A percentile compares a stretch with the other conserved stretches of the same genome.
phyloP scores from a whole-genome alignment of 2,113 vertebrate genomes.

The Amia ocellicauda region DNA sequence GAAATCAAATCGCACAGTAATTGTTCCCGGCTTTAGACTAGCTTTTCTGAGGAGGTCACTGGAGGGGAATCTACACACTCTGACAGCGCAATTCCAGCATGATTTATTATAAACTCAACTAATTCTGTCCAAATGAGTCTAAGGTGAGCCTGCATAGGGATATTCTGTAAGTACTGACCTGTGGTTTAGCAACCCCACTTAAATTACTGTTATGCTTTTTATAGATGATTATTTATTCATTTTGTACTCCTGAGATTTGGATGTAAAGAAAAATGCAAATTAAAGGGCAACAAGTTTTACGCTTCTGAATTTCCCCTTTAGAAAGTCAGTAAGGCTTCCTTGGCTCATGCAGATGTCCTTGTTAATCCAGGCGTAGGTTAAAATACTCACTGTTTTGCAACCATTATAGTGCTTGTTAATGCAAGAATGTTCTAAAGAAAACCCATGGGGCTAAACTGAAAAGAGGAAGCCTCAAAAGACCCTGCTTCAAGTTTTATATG shows the following conservation, averaged over 20 bases:
- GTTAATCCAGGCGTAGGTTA: no score
- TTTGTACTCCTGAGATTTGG: background rate
- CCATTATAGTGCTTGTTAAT: no score
- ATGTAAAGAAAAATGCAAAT: constrained; percentile 33
- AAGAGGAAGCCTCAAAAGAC: no score
- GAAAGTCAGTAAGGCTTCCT: background rate
- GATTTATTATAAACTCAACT: constrained; percentile 39
- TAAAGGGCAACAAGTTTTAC: constrained; percentile 5
- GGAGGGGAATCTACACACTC: constrained; percentile 24
- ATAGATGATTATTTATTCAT: no score
- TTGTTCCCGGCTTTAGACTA: constrained; percentile 29
- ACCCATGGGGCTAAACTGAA: no score
- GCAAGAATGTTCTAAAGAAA: no score
- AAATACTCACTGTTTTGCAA: no score
- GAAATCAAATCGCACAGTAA: no score
- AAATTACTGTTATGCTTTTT: background rate
- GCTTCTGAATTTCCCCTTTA: background rate
- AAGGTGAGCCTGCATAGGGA: constrained; percentile 30
- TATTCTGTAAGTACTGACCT: constrained; percentile 27
- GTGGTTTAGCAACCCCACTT: constrained; percentile 2
- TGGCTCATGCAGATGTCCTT: no score
- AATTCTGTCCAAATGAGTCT: constrained; percentile 25
- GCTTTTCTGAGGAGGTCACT: background rate
- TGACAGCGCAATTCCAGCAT: constrained; percentile 41
- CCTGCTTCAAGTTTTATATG: no score